Conservation (phyloP, 1,140 invertebrate genomes). For the Drosophila nannoptera region DNA sequence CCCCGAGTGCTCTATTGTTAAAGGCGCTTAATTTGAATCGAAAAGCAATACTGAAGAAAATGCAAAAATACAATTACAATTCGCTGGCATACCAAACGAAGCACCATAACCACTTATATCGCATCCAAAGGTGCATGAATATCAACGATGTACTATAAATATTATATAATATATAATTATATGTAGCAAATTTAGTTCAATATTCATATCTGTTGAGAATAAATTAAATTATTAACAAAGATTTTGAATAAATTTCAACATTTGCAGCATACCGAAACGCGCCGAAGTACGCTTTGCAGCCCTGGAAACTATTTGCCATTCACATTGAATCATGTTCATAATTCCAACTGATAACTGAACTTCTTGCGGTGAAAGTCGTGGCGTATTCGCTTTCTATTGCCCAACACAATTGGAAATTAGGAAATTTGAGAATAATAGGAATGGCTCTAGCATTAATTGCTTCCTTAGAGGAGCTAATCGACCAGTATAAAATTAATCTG, state of each 20-base stretch:
- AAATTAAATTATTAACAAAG: conserved; percentile 1
- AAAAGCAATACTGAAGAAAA: conserved; percentile 51
- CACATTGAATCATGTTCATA: background rate
- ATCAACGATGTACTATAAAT: too few relatives aligned
- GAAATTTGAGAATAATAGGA: background rate
- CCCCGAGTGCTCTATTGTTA: conserved; percentile 75
- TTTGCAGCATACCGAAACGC: background rate
- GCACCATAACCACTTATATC: background rate
- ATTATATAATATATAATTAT: conserved; percentile 29
- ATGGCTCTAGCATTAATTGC: conserved; percentile 39
- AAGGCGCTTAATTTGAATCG: conserved; percentile 16
- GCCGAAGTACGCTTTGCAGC: background rate
- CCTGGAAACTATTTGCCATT: conserved; percentile 12
- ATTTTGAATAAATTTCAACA: too few relatives aligned
- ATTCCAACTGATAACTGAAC: conserved; percentile 23
- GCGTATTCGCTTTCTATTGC: conserved; percentile 15
- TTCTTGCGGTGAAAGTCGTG: conserved; percentile 30
- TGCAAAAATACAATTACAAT: conserved; percentile 10
- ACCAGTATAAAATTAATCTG: conserved; percentile 80
- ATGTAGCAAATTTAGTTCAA: conserved; percentile 32
- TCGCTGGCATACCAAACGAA: conserved; percentile 9
- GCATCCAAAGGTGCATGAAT: conserved; percentile 25
- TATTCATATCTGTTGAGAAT: conserved; percentile 33
- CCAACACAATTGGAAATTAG: conserved; percentile 27
- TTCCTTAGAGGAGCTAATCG: conserved; percentile 53